Base-by-base conservation (phyloP, 2,888 invertebrate genomes). In the Drosophila pseudotalamancana region DNA sequence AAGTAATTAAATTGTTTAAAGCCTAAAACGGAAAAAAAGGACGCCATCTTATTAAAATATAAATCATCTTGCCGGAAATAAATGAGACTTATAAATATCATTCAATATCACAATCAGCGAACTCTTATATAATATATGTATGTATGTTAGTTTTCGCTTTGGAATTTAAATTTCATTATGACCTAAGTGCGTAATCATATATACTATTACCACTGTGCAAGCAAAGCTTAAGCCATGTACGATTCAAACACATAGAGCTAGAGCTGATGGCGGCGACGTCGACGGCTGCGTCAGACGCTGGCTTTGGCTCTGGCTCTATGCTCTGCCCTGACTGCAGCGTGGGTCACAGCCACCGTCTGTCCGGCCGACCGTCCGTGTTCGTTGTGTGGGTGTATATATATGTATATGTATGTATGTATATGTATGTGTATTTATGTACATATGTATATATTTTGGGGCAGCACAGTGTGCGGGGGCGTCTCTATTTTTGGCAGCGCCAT, bases 191-290 rank as follows among this genome's bases (percentile, higher is more conserved):
- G n/a, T 1, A 14, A 18, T 9, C 14, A 18, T 6, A 1, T 5
- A 12, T 8, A 5, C 6, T 6, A 1, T 2, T 4, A 45, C 80
- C 87, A 87, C 77, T 45, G 87, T 80, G 56, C 61, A 48, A 77
- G 55, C 49, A 51, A 69, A 80, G 81, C 80, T 84, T 87, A 87
- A 87, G 87, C 61, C 63, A 77, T 84, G 62, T 77, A 77, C 48
- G 55, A 51, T 67, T 53, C 42, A 62, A 56, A 40, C 57, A 68
- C 60, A 76, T 68, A 69, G 40, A 70, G 67, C 53, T 79, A 64
- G 72, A 68, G 80, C 72, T 71, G 67, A 50, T 45, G 59, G 59
- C 72, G 59, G 21, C 55, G 55, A 56, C 53, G 76, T 59, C 72
- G 40, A 57, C 63, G 51, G 32, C 45, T 62, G 54, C 65, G 55